These are phyloP conservation scores for Dermatophagoides farinae DNA, from an alignment of 1,140 invertebrate species.

Conservation along the genomic window DNA sequence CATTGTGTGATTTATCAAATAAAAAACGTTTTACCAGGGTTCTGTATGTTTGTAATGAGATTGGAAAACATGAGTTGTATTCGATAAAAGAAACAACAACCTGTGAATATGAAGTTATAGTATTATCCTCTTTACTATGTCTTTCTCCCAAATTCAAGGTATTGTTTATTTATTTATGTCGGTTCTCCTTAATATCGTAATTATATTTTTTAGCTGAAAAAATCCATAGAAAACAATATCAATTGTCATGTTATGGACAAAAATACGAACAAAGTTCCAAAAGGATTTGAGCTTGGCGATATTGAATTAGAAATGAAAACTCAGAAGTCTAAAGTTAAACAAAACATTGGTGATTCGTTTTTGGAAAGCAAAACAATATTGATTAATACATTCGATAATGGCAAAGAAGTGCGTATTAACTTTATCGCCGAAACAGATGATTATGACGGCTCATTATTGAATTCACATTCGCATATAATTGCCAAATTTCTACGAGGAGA, in stretches of 20 bases:
- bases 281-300: slow-evolving; percentile 45
- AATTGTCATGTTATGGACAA: slow-evolving; percentile 48
- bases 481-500: slow-evolving; percentile 50
- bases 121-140: slow-evolving; percentile 64
- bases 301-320: slow-evolving; percentile 32
- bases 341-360: background rate
- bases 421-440: slow-evolving; percentile 37
- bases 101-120: slow-evolving; percentile 79
- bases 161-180: slow-evolving; percentile 19
- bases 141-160: slow-evolving; percentile 62
- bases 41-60: slow-evolving; percentile 55
- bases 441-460: too few species aligned
- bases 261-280: slow-evolving; percentile 46
- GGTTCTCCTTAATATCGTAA: background rate
- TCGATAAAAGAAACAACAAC: slow-evolving; percentile 77
- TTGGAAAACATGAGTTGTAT: slow-evolving; percentile 55
- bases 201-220: background rate
- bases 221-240: slow-evolving; percentile 40
- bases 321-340: slow-evolving; percentile 1
- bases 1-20: slow-evolving; percentile 71
- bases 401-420: background rate
- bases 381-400: background rate
- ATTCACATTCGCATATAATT: background rate
- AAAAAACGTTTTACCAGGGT: slow-evolving; percentile 55
- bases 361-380: slow-evolving; percentile 15